Evolutionary conservation across 2,888 invertebrate genomes (phyloP), one percentile per base, ranked within the genome.

Genomic region (Pollenia angustigena): DNA sequence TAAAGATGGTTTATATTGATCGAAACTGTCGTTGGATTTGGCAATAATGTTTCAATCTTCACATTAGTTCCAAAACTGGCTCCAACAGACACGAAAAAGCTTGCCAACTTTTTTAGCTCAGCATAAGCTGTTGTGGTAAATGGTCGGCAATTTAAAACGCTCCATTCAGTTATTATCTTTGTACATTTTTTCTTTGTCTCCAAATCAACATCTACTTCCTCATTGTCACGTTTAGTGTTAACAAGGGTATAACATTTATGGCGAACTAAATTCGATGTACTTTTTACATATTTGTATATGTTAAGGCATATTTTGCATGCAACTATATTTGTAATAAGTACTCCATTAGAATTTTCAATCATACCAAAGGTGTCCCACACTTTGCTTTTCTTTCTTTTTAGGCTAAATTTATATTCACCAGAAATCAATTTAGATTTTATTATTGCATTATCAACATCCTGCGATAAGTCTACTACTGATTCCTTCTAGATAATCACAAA

Each of bases 1-100:
- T 54, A 54, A 11, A 71, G 1, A 7, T 52, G 54, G 8, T 54
- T 71, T 12, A 71, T 16, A 11, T 71, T 71, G 54, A 16, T 16
- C 4, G 42, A 54, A 7, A 71, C 40, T 11, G 54, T 71, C 16
- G 42, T 44, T 42, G 54, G 18, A 54, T 71, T 42, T 16, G 69
- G 69, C 16, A 71, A 16, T 1, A 71, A 6, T 2, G 12, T 12
- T 14, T 50, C 7, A 2, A 68, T 12, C 3, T 50, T 32, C 1
- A 68, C 32, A 50, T 68, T 68, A 12, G 1, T 10, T 48, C 69
- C 54, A 11, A 42, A 54, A 0, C n/a, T 40, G 12, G 52, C 69
- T 32, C 75, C 16, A 32, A 62, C 12, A 18, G 40, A 32, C 7
- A 58, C 14, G 14, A 32, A 12, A 14, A 12, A 10, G 23, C 32